Evolutionary conservation across 1,140 invertebrate species (phyloP), one percentile per base, ranked within the genome.

Genomic region (Colletes gigas): DNA sequence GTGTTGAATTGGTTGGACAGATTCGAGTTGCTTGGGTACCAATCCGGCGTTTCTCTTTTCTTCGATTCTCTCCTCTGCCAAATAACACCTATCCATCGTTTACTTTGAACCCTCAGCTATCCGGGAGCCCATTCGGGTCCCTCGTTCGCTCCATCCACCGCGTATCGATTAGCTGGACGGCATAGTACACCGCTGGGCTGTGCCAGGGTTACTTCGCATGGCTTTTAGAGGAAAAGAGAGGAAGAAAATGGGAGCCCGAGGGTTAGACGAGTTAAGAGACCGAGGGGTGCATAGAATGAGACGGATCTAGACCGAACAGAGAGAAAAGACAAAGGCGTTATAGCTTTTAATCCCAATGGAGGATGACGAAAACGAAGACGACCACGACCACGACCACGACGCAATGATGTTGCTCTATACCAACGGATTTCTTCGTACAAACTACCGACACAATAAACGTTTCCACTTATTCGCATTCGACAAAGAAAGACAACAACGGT

Each of bases 1-100:
- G 3, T 4, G 17, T 63, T n/a, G 10, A 1, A 8, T 30, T 30
- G 41, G 52, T 39, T 55, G 9, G 21, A 65, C 8, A n/a, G n/a
- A 67, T 67, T 67, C 15, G 19, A 66, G 9, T 66, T 19, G 50
- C n/a, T 52, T 19, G 67, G 7, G 8, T 41, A 71, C 52, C 65
- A 52, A 47, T 55, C 41, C 59, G 19, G 54, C 14, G 41, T 69
- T 77, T 59, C 57, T 73, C 47, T 47, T 84, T 68, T 39, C 47
- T 62, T 69, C 76, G 70, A 52, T 50, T 69, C 69, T 78, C 60
- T 62, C 44, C 52, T 62, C 63, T 63, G 5, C 12, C 57, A 85
- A 84, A 77, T 84, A 85, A 85, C 83, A 85, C 78, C 83, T 81
- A 85, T 79, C 73, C 67, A 81, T 86, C 83, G 78, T 82, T 82